Percentiles rank a stretch among this genome's conserved stretches.
phyloP scores from a whole-genome alignment of 2,797 vertebrate genomes.

The Anabacerthia variegaticeps region DNA sequence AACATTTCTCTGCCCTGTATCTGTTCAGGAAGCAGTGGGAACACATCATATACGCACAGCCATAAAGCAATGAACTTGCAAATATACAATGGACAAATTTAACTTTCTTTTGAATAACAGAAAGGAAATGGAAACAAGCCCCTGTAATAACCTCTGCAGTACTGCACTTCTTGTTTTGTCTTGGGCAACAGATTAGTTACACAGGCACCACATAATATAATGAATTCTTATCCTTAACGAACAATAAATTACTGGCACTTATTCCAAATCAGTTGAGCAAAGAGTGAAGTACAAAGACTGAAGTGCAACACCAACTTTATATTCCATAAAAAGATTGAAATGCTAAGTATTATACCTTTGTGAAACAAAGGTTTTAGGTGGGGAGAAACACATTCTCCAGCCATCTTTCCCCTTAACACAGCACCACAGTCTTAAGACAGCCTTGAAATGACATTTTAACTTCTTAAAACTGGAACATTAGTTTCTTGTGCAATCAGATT shows the following conservation, averaged over 20 bases:
- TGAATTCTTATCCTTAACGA: background rate
- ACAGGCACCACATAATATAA: background rate
- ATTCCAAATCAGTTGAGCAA: background rate
- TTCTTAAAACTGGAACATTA: background rate
- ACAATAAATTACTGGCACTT: background rate
- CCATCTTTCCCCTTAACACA: background rate
- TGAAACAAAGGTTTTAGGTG: background rate
- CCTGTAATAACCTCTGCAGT: background rate
- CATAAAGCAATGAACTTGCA: background rate
- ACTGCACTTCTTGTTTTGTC: background rate
- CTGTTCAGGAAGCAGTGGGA: background rate
- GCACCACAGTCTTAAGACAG: background rate
- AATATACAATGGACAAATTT: background rate
- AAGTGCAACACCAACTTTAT: background rate
- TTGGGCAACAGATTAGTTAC: background rate
- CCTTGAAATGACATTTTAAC: background rate
- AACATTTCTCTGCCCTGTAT: background rate
- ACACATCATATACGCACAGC: rapidly evolving
- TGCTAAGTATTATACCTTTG: background rate
- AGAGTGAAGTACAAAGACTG: background rate
- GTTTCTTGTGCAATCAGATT: background rate
- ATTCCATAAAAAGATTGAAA: background rate
- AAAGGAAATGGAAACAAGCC: background rate
- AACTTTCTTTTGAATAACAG: background rate
- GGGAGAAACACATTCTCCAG: background rate